Base-by-base conservation (phyloP, 2,888 invertebrate genomes). In the Lamellibrachia columna region DNA sequence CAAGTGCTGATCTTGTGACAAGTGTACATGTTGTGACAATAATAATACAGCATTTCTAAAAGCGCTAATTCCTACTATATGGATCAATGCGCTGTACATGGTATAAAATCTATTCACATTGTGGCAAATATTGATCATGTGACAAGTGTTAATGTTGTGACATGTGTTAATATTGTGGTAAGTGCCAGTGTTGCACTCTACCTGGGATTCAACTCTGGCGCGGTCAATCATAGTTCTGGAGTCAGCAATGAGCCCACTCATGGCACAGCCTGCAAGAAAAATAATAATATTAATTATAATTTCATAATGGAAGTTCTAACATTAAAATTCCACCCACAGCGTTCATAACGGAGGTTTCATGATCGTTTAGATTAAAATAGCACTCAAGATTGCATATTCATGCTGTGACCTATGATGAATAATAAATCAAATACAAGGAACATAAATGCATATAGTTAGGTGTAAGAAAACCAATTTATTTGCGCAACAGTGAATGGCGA, bases 171-270 rank as follows among this genome's bases (percentile, higher is more conserved):
- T 75, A 6, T 6, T 75, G 75, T 40, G 40, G 40, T 40, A 40
- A 40, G 40, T 40, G 40, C 40, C 40, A 92, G 40, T 28, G 22
- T 7, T 28, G 91, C 9, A 40, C 90, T 93, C 93, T 92, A 96
- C 97, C 97, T 99, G 99, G 96, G 99, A 98, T 97, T 99, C 99
- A 0, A 99, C 98, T 94, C 99, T 97, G 28, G 99, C 99, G 94
- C 98, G 97, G 96, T 99, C 99, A 91, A 99, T 98, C 96, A 99
- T 97, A 3, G 99, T 99, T 95, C 99, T 97, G 1, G 99, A 99
- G 97, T 99, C 99, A 90, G 99, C 99, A 98, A 99, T 99, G 92
- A 99, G 97, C 0, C 99, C 99, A 95, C 99, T 99, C 91, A 99
- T 99, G 92, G 99, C 99, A 96, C 99, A 99, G 15, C 98, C 97